Conservation (phyloP, 2,888 invertebrate species). For the Phania funesta region DNA sequence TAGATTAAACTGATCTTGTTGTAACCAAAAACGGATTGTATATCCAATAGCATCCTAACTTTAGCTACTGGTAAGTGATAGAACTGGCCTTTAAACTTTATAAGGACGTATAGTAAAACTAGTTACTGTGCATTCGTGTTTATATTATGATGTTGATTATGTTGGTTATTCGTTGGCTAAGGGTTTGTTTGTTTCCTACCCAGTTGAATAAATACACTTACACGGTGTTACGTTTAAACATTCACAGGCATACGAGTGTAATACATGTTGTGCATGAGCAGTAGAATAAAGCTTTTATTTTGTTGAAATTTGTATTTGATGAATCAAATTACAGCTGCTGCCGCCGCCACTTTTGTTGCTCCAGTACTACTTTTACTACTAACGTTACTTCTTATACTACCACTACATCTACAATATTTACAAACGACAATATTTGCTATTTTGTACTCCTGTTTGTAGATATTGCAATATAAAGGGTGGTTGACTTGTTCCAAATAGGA, state of each 20-base stretch:
- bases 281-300: constrained; percentile 41
- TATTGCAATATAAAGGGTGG: too few relatives aligned
- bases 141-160: not conserved
- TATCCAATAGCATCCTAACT: too few relatives aligned
- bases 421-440: too few relatives aligned
- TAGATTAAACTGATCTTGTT: too few relatives aligned
- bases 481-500: too few relatives aligned
- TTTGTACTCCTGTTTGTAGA: too few relatives aligned
- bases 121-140: not conserved
- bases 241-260: not conserved
- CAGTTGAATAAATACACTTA: not conserved
- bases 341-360: constrained; percentile 12
- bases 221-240: not conserved
- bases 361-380: not conserved
- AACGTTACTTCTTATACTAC: not conserved
- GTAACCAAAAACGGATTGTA: too few relatives aligned
- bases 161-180: constrained; percentile 1
- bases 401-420: not conserved
- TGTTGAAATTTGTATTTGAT: constrained; percentile 36
- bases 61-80: too few relatives aligned
- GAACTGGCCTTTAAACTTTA: too few relatives aligned
- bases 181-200: constrained; percentile 36
- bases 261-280: constrained; percentile 43
- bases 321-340: constrained; percentile 65
- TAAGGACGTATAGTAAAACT: not conserved